These are phyloP conservation scores for Dasypogon diadema DNA, from an alignment of 2,888 invertebrate species.

Conservation along the genomic window DNA sequence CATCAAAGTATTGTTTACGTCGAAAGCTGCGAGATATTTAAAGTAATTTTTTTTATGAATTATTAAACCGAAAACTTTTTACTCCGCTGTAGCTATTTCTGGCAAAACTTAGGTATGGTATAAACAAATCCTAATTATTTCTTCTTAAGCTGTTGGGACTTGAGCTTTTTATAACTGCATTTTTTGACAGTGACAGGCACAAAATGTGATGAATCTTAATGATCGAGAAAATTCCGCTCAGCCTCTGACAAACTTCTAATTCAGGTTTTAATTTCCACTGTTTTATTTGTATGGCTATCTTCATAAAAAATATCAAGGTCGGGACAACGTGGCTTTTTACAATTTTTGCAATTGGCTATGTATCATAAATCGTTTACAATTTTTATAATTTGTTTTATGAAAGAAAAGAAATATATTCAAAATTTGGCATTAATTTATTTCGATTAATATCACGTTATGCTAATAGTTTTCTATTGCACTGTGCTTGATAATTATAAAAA, in stretches of 20 bases:
- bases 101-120: not conserved
- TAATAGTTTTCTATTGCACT: too few species aligned
- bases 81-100: not conserved
- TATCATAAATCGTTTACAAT: too few species aligned
- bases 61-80: constrained; percentile 27
- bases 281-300: not conserved
- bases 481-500: too few species aligned
- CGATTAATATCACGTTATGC: too few species aligned
- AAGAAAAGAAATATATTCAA: not conserved
- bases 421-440: too few species aligned
- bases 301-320: not conserved
- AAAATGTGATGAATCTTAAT: not conserved
- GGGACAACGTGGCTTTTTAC: not conserved
- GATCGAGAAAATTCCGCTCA: not conserved
- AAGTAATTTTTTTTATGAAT: constrained; percentile 22
- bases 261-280: not conserved
- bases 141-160: not conserved
- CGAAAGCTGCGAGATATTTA: constrained; percentile 11
- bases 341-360: not conserved
- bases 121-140: not conserved
- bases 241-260: not conserved
- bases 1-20: constrained; percentile 22
- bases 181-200: not conserved
- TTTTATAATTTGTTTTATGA: not conserved
- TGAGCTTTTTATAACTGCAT: not conserved